Conservation (phyloP, 2,113 vertebrate species). For the Nipponia nippon region DNA sequence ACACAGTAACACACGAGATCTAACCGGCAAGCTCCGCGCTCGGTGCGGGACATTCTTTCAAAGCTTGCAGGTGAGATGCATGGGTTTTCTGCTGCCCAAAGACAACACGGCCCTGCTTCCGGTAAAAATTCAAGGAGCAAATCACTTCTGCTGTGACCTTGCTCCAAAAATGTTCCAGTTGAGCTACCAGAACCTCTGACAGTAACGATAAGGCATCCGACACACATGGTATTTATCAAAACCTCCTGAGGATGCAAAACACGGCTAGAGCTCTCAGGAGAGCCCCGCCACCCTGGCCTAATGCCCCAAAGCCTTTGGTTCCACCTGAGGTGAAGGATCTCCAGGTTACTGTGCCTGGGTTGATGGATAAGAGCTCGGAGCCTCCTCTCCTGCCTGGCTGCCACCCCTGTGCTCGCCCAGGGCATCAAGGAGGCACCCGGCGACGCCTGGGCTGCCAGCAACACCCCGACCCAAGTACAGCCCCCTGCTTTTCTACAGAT, state of each 20-base stretch:
- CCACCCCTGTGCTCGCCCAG: neutral
- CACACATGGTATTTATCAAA: neutral
- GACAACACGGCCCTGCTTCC: neutral
- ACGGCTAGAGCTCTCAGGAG: neutral
- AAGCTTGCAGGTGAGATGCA: neutral
- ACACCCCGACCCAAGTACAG: fast-evolving
- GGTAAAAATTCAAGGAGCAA: neutral
- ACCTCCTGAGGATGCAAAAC: neutral
- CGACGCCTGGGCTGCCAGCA: neutral
- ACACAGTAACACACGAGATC: neutral
- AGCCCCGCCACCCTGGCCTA: neutral
- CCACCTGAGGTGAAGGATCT: neutral
- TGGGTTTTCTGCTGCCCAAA: neutral
- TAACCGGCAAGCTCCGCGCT: neutral
- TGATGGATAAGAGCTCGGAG: neutral
- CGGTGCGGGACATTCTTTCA: fast-evolving
- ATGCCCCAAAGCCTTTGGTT: neutral
- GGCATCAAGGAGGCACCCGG: fast-evolving
- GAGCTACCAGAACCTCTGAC: neutral
- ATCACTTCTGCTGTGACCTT: neutral
- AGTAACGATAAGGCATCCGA: neutral
- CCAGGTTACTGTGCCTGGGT: neutral
- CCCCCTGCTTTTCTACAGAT: neutral
- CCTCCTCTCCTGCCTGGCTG: neutral
- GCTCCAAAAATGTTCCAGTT: neutral